phyloP scores from a whole-genome alignment of 2,113 vertebrate genomes.

The Hippolais icterina region DNA sequence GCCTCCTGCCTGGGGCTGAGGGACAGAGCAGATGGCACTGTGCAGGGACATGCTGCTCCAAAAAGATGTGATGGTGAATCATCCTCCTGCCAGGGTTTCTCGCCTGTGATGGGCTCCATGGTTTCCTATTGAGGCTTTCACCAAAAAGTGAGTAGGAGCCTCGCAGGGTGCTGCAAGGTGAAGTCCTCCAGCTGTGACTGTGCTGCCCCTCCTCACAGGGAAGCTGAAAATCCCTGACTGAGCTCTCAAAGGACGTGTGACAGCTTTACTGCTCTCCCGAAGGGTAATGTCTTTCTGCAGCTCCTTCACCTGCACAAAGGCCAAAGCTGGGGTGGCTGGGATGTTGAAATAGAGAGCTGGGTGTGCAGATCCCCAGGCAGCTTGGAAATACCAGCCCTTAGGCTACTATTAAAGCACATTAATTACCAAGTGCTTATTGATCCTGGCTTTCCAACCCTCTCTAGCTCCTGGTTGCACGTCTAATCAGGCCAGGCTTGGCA shows the following conservation, averaged over 20 bases:
- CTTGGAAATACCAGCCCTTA: neutral
- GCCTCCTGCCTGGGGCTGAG: neutral
- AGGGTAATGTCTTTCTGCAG: fast-evolving
- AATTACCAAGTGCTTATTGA: conserved; percentile 38
- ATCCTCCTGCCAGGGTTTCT: conserved; percentile 13
- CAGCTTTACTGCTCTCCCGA: neutral
- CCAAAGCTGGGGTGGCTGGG: neutral
- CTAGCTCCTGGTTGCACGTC: neutral
- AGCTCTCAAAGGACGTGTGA: fast-evolving
- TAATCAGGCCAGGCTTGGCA: neutral
- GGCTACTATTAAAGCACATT: conserved; percentile 17
- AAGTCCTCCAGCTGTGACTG: neutral
- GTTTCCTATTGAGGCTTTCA: neutral
- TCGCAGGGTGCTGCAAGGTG: neutral
- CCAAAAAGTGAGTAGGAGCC: fast-evolving
- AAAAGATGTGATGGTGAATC: conserved; percentile 18
- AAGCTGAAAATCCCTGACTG: neutral
- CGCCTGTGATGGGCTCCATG: neutral
- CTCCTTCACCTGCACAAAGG: neutral
- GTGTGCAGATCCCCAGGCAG: neutral
- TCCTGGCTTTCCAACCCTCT: neutral
- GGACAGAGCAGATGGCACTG: conserved; percentile 38
- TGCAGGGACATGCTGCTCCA: neutral
- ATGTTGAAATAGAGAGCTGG: neutral
- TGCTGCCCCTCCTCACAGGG: neutral